These are phyloP conservation scores for Aepyceros melampus DNA, from an alignment of 2,113 vertebrate species.

Conservation along the genomic window DNA sequence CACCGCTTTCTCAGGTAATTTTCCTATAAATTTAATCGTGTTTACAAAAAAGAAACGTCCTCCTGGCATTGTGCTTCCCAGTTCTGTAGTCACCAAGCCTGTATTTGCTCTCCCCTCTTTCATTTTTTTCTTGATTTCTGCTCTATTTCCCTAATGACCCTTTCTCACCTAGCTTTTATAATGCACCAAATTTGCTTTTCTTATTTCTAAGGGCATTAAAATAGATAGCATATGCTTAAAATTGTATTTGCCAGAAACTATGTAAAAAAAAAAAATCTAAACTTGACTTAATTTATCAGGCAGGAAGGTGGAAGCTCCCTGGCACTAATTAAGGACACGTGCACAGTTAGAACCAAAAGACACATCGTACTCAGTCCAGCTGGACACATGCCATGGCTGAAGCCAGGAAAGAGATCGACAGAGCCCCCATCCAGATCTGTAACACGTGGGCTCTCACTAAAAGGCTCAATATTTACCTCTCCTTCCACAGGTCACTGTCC, in stretches of 20 bases:
- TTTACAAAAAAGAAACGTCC: background rate
- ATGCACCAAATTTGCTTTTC: background rate
- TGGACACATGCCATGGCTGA: background rate
- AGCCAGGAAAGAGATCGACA: background rate
- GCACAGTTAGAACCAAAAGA: background rate
- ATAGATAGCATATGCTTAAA: background rate
- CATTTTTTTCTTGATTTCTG: background rate
- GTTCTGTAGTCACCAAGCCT: background rate
- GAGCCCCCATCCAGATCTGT: background rate
- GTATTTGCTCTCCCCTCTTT: too few relatives aligned
- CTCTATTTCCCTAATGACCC: background rate
- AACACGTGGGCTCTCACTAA: too few relatives aligned
- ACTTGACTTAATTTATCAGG: background rate
- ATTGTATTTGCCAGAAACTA: background rate
- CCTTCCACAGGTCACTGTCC: background rate
- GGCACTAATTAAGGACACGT: background rate
- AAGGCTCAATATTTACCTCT: background rate
- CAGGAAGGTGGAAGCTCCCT: background rate
- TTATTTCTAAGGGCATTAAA: background rate
- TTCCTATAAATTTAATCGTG: background rate
- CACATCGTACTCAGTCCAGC: accelerated
- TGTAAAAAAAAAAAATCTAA: background rate
- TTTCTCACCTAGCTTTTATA: background rate
- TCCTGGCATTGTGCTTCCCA: background rate
- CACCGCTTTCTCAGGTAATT: background rate